Base-by-base conservation (phyloP, 2,113 vertebrate species). In the Ctenodactylus gundi region DNA sequence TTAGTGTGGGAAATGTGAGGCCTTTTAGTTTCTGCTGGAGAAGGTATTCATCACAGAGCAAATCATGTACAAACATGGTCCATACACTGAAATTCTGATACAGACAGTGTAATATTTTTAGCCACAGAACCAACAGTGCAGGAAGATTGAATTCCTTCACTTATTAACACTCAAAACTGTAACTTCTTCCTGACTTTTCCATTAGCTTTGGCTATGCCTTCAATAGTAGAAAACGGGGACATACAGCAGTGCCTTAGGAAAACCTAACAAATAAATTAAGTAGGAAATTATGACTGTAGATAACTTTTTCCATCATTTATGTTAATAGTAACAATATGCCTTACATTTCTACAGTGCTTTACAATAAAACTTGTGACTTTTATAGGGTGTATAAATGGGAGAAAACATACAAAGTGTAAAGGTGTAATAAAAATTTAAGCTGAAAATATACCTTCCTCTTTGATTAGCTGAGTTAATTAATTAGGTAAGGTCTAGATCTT, bases 401-500 rank as follows among this genome's bases (percentile, higher is more conserved):
- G 31, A 23, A 23, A 8, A 7, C 15, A 23, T 73, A 68, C 85
- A 29, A 10, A 57, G 85, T 55, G 14, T 46, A 53, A 6, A 18
- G 44, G 17, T 4, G 36, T 44, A 41, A 70, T 36, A 51, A 77
- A 88, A 39, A 85, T 49, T 51, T 70, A 55, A n/a, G 1, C 44
- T 94, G 29, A 49, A 88, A 78, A 55, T 21, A n/a, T 21, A 65
- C 31, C 23, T 95, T 3, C 51, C 49, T 23, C 14, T 8, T 76
- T 92, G 72, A 88, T 44, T 86, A 73, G 65, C 41, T 55, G 57
- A 88, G 34, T 82, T 73, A 92, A 8, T n/a, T 57, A 77, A 85
- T 87, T 14, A 57, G 11, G 85, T 73, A 75, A 53, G 14, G 88
- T 85, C 29, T 64, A 73, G 27, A 62, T 85, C 7, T 72, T 49